These are phyloP conservation scores for Isoperla grammatica DNA, from an alignment of 2,888 invertebrate genomes.

Conservation along the genomic window DNA sequence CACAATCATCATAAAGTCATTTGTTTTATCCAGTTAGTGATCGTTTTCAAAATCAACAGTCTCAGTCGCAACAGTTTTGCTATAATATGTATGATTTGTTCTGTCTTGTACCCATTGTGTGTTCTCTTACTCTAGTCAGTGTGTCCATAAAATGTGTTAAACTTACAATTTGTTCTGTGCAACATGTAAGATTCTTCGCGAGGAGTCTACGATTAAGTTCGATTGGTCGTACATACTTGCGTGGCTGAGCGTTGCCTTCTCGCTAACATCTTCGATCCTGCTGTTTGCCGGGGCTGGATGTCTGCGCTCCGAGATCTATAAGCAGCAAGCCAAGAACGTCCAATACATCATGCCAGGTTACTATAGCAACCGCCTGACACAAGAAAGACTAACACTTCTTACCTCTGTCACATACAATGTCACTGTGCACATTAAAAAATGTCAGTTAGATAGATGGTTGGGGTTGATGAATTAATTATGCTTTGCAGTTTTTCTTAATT, in stretches of 20 bases:
- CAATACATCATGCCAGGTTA: slow-evolving; percentile 87
- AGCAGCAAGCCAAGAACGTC: slow-evolving; percentile 69
- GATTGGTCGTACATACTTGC: slow-evolving; percentile 84
- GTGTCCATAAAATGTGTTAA: not conserved
- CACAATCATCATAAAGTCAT: no score
- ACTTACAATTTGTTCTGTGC: not conserved
- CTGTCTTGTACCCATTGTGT: no score
- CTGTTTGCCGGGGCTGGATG: slow-evolving; percentile 77
- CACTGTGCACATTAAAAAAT: no score
- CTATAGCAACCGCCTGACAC: not conserved
- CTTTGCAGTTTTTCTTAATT: no score
- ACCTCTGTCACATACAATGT: slow-evolving; percentile 2
- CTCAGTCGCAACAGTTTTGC: no score
- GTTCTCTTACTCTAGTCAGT: not conserved
- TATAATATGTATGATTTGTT: no score
- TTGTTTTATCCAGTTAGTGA: no score
- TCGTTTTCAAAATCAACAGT: no score
- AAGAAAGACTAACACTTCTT: slow-evolving; percentile 14
- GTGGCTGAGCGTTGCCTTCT: slow-evolving; percentile 74
- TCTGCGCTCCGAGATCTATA: slow-evolving; percentile 67
- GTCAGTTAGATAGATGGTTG: no score
- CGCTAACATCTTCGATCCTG: slow-evolving; percentile 66
- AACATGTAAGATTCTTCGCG: slow-evolving; percentile 47
- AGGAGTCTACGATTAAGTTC: slow-evolving; percentile 66
- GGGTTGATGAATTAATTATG: no score